A percentile compares a stretch with the other conserved stretches of the same genome.
Conservation (phyloP, 2,797 vertebrate species). For the Pantherophis vulpinus region DNA sequence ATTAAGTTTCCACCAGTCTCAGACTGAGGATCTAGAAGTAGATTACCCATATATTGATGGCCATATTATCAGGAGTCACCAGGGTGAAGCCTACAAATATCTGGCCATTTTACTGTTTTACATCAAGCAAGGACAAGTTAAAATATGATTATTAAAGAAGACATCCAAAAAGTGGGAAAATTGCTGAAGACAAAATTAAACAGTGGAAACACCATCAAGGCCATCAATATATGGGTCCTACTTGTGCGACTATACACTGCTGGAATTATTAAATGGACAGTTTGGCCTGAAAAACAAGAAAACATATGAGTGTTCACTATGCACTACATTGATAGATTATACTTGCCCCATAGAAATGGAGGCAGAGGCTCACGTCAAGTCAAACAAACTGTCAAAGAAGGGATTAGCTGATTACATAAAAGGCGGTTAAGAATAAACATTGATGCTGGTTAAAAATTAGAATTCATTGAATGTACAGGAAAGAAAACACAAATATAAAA, state of each 20-base stretch:
- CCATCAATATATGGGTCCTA: not conserved
- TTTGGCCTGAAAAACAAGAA: not conserved
- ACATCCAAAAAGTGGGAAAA: not conserved
- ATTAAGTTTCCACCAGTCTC: not conserved
- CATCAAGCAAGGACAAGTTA: not conserved
- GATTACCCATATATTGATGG: not conserved
- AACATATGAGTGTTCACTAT: not conserved
- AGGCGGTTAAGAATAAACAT: not conserved
- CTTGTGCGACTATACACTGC: not conserved
- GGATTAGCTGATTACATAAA: not conserved
- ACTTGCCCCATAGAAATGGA: not conserved
- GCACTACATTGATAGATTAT: not conserved
- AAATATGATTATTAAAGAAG: not conserved
- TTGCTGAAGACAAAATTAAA: not conserved
- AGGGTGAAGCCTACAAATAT: not conserved
- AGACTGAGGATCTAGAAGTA: not conserved
- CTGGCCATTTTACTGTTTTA: not conserved
- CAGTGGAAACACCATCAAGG: not conserved
- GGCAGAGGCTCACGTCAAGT: not conserved
- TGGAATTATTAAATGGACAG: not conserved
- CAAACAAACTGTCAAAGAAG: not conserved
- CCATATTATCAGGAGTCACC: not conserved
- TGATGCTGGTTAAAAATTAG: not conserved
- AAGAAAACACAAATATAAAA: not conserved
- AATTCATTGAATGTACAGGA: not conserved